Conservation (phyloP, 2,113 vertebrate genomes). For the Orycteropus afer region DNA sequence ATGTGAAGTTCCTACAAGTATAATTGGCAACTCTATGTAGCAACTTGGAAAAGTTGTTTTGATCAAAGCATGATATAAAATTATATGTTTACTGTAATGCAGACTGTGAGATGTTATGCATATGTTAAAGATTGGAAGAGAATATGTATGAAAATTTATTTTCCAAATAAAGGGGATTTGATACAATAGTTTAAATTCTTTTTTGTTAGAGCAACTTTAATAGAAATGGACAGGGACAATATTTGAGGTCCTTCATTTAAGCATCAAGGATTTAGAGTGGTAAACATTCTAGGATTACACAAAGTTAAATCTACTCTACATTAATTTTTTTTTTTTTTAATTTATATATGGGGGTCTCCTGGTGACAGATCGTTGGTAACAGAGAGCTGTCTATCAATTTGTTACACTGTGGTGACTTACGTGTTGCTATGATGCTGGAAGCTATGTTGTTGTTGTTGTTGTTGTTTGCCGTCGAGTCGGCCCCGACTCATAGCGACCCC, state of each 20-base stretch:
- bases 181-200: background rate
- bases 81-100: background rate
- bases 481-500: no score
- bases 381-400: background rate
- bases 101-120: background rate
- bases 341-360: no score
- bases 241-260: background rate
- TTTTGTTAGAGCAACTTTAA: background rate
- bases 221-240: background rate
- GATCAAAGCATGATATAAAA: background rate
- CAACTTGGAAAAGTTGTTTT: slow-evolving; percentile 42
- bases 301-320: background rate
- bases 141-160: slow-evolving; percentile 1
- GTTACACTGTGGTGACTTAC: background rate
- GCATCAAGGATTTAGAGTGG: background rate
- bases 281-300: background rate
- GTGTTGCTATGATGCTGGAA: background rate
- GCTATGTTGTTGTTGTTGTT: no score
- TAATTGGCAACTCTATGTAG: background rate
- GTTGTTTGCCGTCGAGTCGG: no score
- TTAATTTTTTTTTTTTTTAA: background rate
- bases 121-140: background rate
- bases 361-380: background rate
- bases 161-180: background rate
- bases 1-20: background rate